These are phyloP conservation scores for Bradynema listronoti DNA, from an alignment of 1,140 invertebrate species.

Conservation along the genomic window DNA sequence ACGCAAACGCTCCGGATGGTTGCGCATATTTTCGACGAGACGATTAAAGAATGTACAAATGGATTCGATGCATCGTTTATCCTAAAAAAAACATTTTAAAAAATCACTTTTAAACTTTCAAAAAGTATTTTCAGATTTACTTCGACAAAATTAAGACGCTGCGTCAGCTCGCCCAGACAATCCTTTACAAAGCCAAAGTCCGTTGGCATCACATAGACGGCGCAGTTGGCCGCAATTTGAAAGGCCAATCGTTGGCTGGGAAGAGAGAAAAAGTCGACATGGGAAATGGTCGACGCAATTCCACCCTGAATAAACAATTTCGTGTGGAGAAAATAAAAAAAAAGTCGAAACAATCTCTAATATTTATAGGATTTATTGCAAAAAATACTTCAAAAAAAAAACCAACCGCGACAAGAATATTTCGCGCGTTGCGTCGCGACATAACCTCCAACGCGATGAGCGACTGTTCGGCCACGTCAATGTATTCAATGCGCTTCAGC, in stretches of 20 bases:
- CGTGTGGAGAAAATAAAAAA: not conserved
- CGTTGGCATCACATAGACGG: slow-evolving; percentile 27
- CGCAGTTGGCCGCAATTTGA: slow-evolving; percentile 54
- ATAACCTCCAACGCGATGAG: slow-evolving; percentile 52
- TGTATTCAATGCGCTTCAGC: slow-evolving; percentile 55
- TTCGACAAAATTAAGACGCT: slow-evolving; percentile 47
- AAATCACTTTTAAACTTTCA: slow-evolving; percentile 11
- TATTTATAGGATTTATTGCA: not conserved
- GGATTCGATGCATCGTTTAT: slow-evolving; percentile 94
- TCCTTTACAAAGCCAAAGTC: slow-evolving; percentile 46
- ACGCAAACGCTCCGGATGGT: slow-evolving; percentile 77
- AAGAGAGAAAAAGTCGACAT: slow-evolving; percentile 56
- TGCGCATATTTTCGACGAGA: slow-evolving; percentile 89
- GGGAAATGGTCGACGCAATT: slow-evolving; percentile 50
- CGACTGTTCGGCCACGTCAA: slow-evolving; percentile 51
- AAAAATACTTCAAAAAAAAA: not conserved
- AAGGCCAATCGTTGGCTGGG: slow-evolving; percentile 53
- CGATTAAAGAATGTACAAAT: slow-evolving; percentile 88
- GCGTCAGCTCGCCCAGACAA: slow-evolving; percentile 48
- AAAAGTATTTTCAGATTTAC: slow-evolving; percentile 24
- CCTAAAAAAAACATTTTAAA: slow-evolving; percentile 60
- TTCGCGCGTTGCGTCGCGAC: slow-evolving; percentile 53
- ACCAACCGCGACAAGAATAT: slow-evolving; percentile 31
- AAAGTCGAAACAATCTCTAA: not conserved
- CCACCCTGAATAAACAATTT: slow-evolving; percentile 40